These are phyloP conservation scores for Branchipolynoe longqiensis DNA, from an alignment of 2,888 invertebrate genomes.

Conservation along the genomic window DNA sequence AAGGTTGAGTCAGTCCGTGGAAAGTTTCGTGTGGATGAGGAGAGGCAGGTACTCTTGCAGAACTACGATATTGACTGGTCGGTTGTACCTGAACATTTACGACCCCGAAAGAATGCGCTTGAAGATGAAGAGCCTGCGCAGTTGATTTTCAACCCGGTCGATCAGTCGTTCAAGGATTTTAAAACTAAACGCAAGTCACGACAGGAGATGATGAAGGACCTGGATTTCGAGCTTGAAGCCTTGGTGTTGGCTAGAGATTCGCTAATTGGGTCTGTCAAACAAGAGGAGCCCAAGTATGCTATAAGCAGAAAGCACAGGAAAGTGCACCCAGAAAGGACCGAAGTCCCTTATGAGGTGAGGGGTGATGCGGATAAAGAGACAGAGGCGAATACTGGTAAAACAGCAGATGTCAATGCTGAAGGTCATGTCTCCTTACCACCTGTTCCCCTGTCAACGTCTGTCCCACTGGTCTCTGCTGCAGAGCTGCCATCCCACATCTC, in stretches of 20 bases:
- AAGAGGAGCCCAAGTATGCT: neutral
- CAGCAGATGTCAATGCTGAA: neutral
- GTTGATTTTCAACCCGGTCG: slow-evolving; percentile 22
- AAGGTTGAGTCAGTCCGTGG: slow-evolving; percentile 29
- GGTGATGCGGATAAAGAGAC: too few species aligned
- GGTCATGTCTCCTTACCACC: neutral
- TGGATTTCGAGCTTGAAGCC: slow-evolving; percentile 23
- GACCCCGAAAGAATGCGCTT: neutral
- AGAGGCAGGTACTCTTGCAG: neutral
- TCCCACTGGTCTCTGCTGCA: neutral
- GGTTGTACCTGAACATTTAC: slow-evolving; percentile 37
- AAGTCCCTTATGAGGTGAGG: too few species aligned
- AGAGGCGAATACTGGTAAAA: neutral
- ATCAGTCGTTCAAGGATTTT: slow-evolving; percentile 42
- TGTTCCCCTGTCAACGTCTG: neutral
- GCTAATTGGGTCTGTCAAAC: neutral
- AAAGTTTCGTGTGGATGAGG: slow-evolving; percentile 17
- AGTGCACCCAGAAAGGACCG: neutral
- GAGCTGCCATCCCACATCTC: neutral
- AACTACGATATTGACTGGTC: slow-evolving; percentile 43
- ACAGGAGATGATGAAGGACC: neutral
- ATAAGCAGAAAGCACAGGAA: slow-evolving; percentile 36
- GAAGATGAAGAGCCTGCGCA: neutral
- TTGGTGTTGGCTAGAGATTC: neutral
- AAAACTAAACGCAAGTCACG: slow-evolving; percentile 18